Evolutionary conservation across 2,113 vertebrate genomes (phyloP), one percentile per base, ranked within the genome.

Genomic region (Todiramphus saurophagus): DNA sequence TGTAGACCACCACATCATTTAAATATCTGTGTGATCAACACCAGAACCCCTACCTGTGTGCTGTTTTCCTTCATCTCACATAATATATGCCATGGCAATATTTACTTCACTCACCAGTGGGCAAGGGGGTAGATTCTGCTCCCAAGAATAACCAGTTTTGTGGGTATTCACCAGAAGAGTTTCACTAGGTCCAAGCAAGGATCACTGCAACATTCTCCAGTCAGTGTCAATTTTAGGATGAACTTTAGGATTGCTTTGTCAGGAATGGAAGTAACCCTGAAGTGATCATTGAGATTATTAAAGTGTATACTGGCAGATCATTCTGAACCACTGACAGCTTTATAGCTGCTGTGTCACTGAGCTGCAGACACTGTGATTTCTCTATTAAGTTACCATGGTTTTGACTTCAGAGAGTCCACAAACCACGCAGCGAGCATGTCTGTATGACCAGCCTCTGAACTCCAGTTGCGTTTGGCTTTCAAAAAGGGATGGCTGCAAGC

Each of bases 261-360:
- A 73, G 83, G 31, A 91, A 50, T 1, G 89, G 77, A 82, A 89
- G 75, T n/a, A 87, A 24, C 44, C 89, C 56, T 62, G 30, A 92
- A 72, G 53, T 7, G 16, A 78, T 56, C 58, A 90, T 60, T 35
- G 51, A 51, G 66, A 90, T 84, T 89, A 94, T 80, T 94, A 39
- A 94, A 50, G 62, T 30, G 33, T 9, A 62, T 6, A 58, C 27
- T 35, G 58, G 48, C 73, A 87, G 66, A 89, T 87, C 66, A 87
- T 50, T 79, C 58, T 80, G 53, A 84, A 68, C 24, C 53, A 48
- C 76, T 89, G 86, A 76, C 80, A 92, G 86, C 59, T 97, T 93
- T 79, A 82, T 5, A 69, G 92, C 69, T 90, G 64, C 93, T 79
- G 58, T 30, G 73, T 60, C 90, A 87, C 92, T 28, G 58, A 86